These are phyloP conservation scores for Salvelinus fontinalis DNA, from an alignment of 2,113 vertebrate genomes.

Conservation along the genomic window DNA sequence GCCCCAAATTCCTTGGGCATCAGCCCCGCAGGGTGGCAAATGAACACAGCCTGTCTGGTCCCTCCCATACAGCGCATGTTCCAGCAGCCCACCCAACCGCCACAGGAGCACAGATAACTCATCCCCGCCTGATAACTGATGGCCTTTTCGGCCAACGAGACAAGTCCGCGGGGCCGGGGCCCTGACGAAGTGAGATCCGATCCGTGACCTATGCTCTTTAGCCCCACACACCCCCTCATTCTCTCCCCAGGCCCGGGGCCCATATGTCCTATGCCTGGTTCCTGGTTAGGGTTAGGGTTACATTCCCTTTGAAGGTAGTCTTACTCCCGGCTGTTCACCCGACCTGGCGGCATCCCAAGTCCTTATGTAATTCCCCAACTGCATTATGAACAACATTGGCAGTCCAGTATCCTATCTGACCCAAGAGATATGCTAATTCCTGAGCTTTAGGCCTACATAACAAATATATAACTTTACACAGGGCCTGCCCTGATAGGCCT, in stretches of 20 bases:
- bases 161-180: neutral
- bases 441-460: constrained; percentile 59
- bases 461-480: constrained; percentile 30
- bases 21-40: constrained; percentile 49
- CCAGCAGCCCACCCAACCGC: constrained; percentile 8
- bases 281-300: constrained; percentile 7
- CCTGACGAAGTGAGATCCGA: no score
- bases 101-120: constrained; percentile 39
- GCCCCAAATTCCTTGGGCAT: constrained; percentile 63
- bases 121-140: constrained; percentile 53
- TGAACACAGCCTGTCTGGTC: constrained; percentile 55
- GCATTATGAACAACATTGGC: constrained; percentile 58
- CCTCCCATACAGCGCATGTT: neutral
- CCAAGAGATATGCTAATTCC: constrained; percentile 37
- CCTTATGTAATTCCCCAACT: constrained; percentile 63
- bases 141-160: constrained; percentile 17
- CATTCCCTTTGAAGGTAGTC: constrained; percentile 43
- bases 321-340: constrained; percentile 16
- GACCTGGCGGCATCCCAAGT: constrained; percentile 33
- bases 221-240: constrained; percentile 12
- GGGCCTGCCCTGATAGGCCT: no score
- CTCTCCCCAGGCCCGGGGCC: constrained; percentile 6
- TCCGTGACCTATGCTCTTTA: neutral
- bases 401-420: constrained; percentile 51
- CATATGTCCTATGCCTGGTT: constrained; percentile 37